Evolutionary conservation across 2,797 vertebrate species (phyloP), one percentile per base, ranked within the genome.

Genomic region (Spondyliosoma cantharus): DNA sequence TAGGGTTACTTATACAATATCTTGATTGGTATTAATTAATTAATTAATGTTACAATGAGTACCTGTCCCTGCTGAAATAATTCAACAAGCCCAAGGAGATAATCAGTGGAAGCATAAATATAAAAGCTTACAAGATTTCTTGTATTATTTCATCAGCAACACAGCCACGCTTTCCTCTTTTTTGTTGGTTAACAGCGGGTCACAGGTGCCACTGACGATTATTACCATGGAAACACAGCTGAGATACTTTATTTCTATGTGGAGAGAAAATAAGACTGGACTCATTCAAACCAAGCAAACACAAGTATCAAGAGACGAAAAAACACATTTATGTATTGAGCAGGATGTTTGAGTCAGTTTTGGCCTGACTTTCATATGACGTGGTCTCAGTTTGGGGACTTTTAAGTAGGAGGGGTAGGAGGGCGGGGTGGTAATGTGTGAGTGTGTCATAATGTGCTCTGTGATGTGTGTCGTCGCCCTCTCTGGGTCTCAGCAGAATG

Each of bases 391-490:
- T 70, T 76, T 66, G 52, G 71, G 69, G 75, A 76, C 58, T 72
- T 73, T 78, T 56, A 22, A 63, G 59, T 20, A 52, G 50, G 71
- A 63, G 71, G 71, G 57, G 24, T 7, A 45, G n/a, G 12, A 59
- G 58, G 71, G 60, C 14, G 22, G 37, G 78, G 78, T 54, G 73
- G 74, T 58, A 24, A 74, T 67, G 81, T 78, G 82, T 73, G 81
- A 85, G 82, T 76, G 85, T 76, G 72, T 87, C 83, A 80, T 79
- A 72, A 76, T 58, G 74, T 74, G 74, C 62, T 76, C 68, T 49
- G 69, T 81, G 81, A 85, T 82, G 81, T 74, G 77, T 79, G 71
- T 62, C 78, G 50, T 54, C 63, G 27, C 52, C 46, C n/a, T 20
- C 11, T 45, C 53, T 9, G 43, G 20, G 48, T 45, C 54, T 37